A percentile compares a stretch with the other conserved stretches of the same genome.
Conservation (phyloP, 1,140 invertebrate species). For the Zaprionus capensis region DNA sequence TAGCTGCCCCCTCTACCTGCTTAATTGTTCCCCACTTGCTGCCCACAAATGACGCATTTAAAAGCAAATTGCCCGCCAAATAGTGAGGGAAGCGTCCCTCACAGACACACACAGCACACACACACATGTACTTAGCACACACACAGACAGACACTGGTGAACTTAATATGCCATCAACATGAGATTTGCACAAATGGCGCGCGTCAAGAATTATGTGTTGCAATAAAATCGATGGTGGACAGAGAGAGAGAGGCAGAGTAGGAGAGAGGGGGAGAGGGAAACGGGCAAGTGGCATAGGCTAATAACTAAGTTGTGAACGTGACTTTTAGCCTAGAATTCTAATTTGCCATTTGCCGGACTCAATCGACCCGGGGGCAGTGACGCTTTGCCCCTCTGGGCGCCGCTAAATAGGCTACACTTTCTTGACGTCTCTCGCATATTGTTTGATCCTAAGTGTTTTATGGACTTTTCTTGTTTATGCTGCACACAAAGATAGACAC, state of each 20-base stretch:
- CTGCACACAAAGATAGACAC: slow-evolving; percentile 22
- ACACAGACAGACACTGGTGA: slow-evolving; percentile 5
- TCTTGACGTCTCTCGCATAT: slow-evolving; percentile 36
- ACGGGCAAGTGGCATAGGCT: slow-evolving; percentile 47
- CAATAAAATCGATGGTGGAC: slow-evolving; percentile 71
- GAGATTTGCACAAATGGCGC: slow-evolving; percentile 79
- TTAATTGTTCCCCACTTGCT: slow-evolving; percentile 1
- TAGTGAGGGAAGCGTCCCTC: not conserved
- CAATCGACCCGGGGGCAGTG: slow-evolving; percentile 13
- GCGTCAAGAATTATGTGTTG: slow-evolving; percentile 76
- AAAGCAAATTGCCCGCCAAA: slow-evolving; percentile 62
- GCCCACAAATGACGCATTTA: slow-evolving; percentile 59
- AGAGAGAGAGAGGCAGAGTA: not conserved
- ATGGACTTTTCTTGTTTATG: slow-evolving; percentile 81
- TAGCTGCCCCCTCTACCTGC: not conserved
- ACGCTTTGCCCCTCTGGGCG: slow-evolving; percentile 12
- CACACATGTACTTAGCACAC: not conserved
- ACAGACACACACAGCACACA: not conserved
- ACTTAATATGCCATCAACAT: slow-evolving; percentile 82
- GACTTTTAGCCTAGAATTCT: slow-evolving; percentile 74
- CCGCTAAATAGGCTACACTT: slow-evolving; percentile 55
- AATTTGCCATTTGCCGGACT: slow-evolving; percentile 50
- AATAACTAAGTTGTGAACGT: slow-evolving; percentile 77
- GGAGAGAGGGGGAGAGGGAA: not conserved
- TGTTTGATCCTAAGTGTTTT: slow-evolving; percentile 80